Conservation (phyloP, 2,797 vertebrate species). For the Morus bassanus region DNA sequence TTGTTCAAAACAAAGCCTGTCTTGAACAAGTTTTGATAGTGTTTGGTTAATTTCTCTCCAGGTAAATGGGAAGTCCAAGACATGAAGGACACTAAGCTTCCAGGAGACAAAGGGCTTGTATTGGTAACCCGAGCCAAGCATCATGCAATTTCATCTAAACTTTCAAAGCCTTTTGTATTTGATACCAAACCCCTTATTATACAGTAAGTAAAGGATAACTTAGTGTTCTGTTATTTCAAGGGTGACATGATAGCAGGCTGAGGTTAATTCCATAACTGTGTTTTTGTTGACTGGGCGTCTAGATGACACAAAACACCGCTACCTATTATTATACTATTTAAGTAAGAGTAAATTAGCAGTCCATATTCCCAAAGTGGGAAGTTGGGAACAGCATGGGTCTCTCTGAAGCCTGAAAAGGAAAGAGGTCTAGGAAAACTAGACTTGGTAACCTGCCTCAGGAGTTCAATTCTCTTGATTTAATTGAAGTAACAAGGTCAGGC, state of each 20-base stretch:
- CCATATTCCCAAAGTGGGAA: background rate
- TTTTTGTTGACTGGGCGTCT: background rate
- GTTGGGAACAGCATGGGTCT: background rate
- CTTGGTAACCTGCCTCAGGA: background rate
- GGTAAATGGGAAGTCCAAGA: conserved; percentile 97
- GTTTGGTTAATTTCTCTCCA: conserved; percentile 28
- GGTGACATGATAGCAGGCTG: background rate
- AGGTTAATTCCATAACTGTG: background rate
- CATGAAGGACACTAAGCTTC: conserved; percentile 92
- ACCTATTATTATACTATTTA: background rate
- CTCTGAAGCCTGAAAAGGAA: background rate
- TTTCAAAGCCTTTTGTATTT: conserved; percentile 90
- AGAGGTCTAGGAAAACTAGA: background rate
- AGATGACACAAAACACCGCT: background rate
- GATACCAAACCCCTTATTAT: conserved; percentile 90
- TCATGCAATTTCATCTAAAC: conserved; percentile 90
- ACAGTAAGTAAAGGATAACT: conserved; percentile 84
- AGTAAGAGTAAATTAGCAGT: background rate
- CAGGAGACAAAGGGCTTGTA: conserved; percentile 94
- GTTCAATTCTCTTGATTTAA: background rate
- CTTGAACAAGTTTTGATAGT: background rate
- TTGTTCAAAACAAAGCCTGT: background rate
- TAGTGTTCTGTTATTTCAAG: background rate
- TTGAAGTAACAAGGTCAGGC: background rate
- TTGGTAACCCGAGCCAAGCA: conserved; percentile 94